Evolutionary conservation across 2,888 invertebrate genomes (phyloP), one percentile per base, ranked within the genome.

Genomic region (Leptopilina myrica): DNA sequence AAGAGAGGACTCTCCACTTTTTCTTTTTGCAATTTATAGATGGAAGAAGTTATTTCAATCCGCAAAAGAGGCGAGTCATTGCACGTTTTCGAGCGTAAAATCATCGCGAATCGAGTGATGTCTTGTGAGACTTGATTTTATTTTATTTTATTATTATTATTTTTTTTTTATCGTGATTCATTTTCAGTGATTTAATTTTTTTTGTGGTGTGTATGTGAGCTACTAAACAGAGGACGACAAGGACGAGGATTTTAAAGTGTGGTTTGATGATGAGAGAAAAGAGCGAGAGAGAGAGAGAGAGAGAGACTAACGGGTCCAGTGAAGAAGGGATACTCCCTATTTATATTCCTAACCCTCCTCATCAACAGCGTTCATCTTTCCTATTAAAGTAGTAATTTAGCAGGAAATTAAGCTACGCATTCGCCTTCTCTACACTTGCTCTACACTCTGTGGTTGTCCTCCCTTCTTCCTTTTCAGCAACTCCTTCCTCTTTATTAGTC

Each of bases 301-400:
- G 81, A 82, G 82, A 84, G 78, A 82, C 81, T 82, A 78, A 80
- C 75, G 82, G 83, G 80, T 76, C 80, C 79, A 78, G 76, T 76
- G 77, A 56, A 79, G 83, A 83, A 83, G 84, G 84, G 85, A 82
- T 87, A 87, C 89, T 89, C 89, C 90, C 91, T 91, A 91, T 91
- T 91, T 91, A 91, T 91, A 91, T 91, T 91, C 91, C 87, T 91
- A 90, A 91, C 91, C 91, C 91, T 91, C 91, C 91, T 91, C 91
- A 91, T 91, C 91, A 91, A 90, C 90, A 87, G 87, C 91, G 91
- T 91, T 91, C 91, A 91, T 91, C 91, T 91, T 91, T 91, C 90
- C 91, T 91, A 91, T 91, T 91, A 91, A 91, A 91, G 91, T 91
- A 90, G 91, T 91, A 91, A 91, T 91, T 91, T 91, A 91, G 91